phyloP scores from a whole-genome alignment of 2,113 vertebrate species.

The Hemiscyllium ocellatum region DNA sequence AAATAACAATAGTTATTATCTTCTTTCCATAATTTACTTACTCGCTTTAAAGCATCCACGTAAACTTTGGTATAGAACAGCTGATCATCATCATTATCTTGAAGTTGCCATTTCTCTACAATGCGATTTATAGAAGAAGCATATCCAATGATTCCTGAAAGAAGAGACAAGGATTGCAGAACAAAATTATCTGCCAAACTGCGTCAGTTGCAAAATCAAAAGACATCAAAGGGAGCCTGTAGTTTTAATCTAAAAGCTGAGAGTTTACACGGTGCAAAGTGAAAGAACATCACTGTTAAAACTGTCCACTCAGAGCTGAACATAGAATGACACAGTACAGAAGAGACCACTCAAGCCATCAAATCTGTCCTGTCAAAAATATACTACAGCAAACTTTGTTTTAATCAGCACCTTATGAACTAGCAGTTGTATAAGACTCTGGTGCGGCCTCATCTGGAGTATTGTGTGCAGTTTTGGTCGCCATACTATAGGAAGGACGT shows the following conservation, averaged over 20 bases:
- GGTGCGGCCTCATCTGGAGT: no score
- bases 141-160: constrained; percentile 87
- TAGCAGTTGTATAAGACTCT: no score
- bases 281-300: background rate
- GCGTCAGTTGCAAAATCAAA: background rate
- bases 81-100: constrained; percentile 96
- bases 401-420: no score
- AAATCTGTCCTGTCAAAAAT: no score
- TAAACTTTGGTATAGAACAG: constrained; percentile 97
- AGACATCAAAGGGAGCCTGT: background rate
- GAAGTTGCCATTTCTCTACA: constrained; percentile 82
- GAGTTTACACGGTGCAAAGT: background rate
- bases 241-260: background rate
- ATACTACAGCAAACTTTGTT: no score
- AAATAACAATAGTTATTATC: background rate
- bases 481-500: no score
- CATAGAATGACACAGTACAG: no score
- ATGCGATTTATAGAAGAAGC: constrained; percentile 69
- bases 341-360: no score
- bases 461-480: no score
- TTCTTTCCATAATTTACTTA: constrained; percentile 49
- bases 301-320: background rate
- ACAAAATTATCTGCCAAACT: constrained; percentile 8
- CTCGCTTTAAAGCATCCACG: constrained; percentile 74
- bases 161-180: constrained; percentile 9